These are phyloP conservation scores for Anguilla rostrata DNA, from an alignment of 2,113 vertebrate genomes.

Conservation along the genomic window DNA sequence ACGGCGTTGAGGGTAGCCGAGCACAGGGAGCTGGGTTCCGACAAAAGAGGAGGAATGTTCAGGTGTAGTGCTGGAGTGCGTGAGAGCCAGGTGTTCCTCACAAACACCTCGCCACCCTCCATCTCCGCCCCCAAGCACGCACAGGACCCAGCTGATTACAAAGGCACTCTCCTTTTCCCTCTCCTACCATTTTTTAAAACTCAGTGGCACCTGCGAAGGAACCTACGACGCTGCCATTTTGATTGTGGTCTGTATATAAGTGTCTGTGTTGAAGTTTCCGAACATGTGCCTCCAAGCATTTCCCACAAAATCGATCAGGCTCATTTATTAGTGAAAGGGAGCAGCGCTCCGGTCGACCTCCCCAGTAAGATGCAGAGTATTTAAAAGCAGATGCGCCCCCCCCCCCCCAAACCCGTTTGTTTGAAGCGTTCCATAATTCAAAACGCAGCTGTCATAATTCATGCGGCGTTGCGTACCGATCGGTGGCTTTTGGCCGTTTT, in stretches of 20 bases:
- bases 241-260: too few species aligned
- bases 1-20: conserved; percentile 15
- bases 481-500: conserved; percentile 43
- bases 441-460: conserved; percentile 35
- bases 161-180: too few species aligned
- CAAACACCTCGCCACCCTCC: too few species aligned
- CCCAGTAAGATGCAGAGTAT: neutral
- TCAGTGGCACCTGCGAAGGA: too few species aligned
- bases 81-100: conserved; percentile 11
- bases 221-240: too few species aligned
- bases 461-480: conserved; percentile 44
- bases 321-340: neutral
- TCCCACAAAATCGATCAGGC: neutral
- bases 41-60: conserved; percentile 24
- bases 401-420: neutral
- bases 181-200: too few species aligned
- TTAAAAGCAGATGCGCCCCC: conserved; percentile 16
- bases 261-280: too few species aligned
- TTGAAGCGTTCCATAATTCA: conserved; percentile 17
- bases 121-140: too few species aligned
- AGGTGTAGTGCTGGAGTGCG: neutral
- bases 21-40: neutral
- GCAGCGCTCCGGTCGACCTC: neutral
- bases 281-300: neutral
- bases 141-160: too few species aligned